A percentile compares a stretch with the other conserved stretches of the same genome.
These are phyloP conservation scores for Ptilorrhoa leucosticta DNA, from an alignment of 2,113 vertebrate species.

Conservation along the genomic window DNA sequence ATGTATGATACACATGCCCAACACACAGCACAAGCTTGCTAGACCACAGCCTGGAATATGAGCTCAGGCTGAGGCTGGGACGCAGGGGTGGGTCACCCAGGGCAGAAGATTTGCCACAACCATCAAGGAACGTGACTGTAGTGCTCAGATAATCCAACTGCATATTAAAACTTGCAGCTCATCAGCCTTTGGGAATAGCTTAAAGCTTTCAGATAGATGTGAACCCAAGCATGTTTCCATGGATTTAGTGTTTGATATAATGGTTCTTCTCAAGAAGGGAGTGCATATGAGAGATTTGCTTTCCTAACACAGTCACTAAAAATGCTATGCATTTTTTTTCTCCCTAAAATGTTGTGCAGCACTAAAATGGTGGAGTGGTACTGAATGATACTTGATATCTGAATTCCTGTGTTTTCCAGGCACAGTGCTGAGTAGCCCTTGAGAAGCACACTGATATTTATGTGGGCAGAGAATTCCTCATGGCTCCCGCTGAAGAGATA, in stretches of 20 bases:
- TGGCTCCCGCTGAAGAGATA: not conserved
- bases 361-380: not conserved
- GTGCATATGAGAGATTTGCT: not conserved
- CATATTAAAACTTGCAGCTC: not conserved
- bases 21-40: not conserved
- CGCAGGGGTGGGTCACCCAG: not conserved
- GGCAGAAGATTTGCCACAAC: not conserved
- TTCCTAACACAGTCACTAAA: not conserved
- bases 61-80: not conserved
- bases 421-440: not conserved
- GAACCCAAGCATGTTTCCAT: not conserved
- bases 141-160: not conserved
- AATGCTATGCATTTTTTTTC: not conserved
- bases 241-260: not conserved
- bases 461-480: not conserved
- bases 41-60: not conserved
- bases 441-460: not conserved
- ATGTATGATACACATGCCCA: rapidly evolving
- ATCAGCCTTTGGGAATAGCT: not conserved
- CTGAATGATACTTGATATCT: not conserved
- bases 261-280: not conserved
- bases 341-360: not conserved
- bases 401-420: not conserved
- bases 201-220: not conserved
- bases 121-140: not conserved